phyloP scores from a whole-genome alignment of 2,888 invertebrate genomes.

The Heteromurus nitidus region DNA sequence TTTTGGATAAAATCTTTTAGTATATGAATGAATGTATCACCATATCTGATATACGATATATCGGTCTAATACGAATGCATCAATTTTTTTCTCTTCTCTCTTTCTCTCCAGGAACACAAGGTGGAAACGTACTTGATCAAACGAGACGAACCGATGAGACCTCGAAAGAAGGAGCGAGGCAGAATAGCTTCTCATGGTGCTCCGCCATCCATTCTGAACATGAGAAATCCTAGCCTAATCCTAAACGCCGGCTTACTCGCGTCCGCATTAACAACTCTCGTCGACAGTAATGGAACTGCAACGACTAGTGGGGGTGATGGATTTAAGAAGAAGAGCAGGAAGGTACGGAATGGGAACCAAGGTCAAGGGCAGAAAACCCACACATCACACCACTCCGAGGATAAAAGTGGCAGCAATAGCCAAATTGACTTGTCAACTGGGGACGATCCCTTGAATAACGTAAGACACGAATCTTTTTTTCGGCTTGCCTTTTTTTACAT shows the following conservation, averaged over 20 bases:
- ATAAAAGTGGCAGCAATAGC: constrained; percentile 64
- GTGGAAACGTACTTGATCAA: constrained; percentile 93
- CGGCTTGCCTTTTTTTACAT: no score
- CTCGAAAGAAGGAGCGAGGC: constrained; percentile 71
- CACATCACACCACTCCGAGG: constrained; percentile 13
- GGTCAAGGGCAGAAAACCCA: constrained; percentile 49
- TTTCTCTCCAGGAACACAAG: constrained; percentile 81
- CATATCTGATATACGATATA: background rate
- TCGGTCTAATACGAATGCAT: background rate
- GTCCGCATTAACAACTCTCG: constrained; percentile 69
- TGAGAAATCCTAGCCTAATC: constrained; percentile 71
- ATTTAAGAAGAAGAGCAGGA: constrained; percentile 53
- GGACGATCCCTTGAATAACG: constrained; percentile 61
- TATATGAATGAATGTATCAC: background rate
- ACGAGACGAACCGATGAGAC: constrained; percentile 83
- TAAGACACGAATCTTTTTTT: constrained; percentile 23
- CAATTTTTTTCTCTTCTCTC: constrained; percentile 18
- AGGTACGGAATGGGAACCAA: constrained; percentile 51
- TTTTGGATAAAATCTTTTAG: no score
- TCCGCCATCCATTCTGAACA: constrained; percentile 58
- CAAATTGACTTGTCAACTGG: constrained; percentile 62
- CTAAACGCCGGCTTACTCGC: constrained; percentile 72
- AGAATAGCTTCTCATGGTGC: constrained; percentile 59
- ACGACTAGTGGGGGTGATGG: constrained; percentile 31
- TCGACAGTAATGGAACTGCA: constrained; percentile 55